Evolutionary conservation across 2,797 vertebrate genomes (phyloP).

Genomic region (Hylomyscus alleni): DNA sequence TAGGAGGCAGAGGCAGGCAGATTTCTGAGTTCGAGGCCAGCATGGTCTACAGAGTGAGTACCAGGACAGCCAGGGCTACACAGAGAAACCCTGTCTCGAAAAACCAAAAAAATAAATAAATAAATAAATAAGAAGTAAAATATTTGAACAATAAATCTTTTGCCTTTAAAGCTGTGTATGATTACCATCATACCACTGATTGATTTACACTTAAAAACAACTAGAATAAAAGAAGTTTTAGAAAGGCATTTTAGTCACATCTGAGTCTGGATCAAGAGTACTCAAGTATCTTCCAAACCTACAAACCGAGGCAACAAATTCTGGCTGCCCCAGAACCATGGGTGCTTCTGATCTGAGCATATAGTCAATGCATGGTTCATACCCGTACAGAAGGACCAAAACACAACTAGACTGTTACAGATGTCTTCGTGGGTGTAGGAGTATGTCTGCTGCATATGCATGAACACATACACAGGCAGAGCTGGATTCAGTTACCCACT

Average conservation of each 20-base stretch:
- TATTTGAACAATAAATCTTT: background rate
- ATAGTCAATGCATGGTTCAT: background rate
- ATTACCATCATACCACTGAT: background rate
- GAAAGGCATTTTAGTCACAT: background rate
- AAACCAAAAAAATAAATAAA: too few relatives aligned
- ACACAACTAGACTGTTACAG: background rate
- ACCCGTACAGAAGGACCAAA: background rate
- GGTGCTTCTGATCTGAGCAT: background rate
- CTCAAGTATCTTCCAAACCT: background rate
- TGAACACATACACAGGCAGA: background rate
- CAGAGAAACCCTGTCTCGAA: too few relatives aligned
- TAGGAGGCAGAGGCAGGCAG: too few relatives aligned
- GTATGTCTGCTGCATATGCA: background rate
- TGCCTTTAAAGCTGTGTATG: background rate
- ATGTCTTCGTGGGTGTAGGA: background rate
- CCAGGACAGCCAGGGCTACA: too few relatives aligned
- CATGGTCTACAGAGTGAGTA: too few relatives aligned
- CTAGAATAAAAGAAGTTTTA: background rate
- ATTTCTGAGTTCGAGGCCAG: too few relatives aligned
- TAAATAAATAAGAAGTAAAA: too few relatives aligned
- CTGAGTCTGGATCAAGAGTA: background rate
- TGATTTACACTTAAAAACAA: background rate
- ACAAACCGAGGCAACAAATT: background rate
- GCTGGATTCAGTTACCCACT: background rate
- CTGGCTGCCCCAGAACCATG: accelerated